phyloP scores from a whole-genome alignment of 2,797 vertebrate species.

The Clarias fuscus region DNA sequence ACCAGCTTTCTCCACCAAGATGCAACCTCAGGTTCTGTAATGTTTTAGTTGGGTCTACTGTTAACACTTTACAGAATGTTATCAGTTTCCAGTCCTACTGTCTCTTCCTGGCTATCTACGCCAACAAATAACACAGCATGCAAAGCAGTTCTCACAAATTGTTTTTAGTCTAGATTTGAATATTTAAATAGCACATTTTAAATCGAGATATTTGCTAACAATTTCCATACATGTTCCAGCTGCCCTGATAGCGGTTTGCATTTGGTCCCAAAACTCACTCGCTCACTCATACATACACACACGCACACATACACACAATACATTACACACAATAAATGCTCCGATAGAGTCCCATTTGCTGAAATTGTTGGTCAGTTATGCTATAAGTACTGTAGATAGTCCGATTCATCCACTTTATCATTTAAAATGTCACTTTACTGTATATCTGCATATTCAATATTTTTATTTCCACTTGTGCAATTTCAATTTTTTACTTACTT shows the following conservation, averaged over 20 bases:
- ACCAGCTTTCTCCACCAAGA: slow-evolving; percentile 19
- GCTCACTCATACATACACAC: background rate
- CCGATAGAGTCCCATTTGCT: background rate
- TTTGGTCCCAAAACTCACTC: background rate
- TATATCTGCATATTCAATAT: too few relatives aligned
- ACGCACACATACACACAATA: background rate
- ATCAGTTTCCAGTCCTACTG: slow-evolving; percentile 1
- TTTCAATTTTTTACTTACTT: too few relatives aligned
- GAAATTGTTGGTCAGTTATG: background rate
- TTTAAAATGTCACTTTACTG: too few relatives aligned
- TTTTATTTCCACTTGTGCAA: too few relatives aligned
- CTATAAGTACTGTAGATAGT: background rate
- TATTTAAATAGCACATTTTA: slow-evolving; percentile 75
- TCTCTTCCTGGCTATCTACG: slow-evolving; percentile 28
- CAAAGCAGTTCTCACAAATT: slow-evolving; percentile 70
- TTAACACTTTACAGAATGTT: slow-evolving; percentile 7
- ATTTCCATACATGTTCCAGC: slow-evolving; percentile 70
- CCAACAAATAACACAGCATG: slow-evolving; percentile 76
- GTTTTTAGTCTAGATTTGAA: slow-evolving; percentile 78
- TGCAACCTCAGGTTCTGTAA: background rate
- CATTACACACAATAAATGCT: background rate
- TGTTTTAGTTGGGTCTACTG: background rate
- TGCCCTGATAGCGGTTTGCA: slow-evolving; percentile 45
- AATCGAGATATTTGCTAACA: slow-evolving; percentile 70
- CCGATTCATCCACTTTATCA: too few relatives aligned